Evolutionary conservation across 2,113 vertebrate genomes (phyloP).

Genomic region (Sarotherodon lohbergeri): DNA sequence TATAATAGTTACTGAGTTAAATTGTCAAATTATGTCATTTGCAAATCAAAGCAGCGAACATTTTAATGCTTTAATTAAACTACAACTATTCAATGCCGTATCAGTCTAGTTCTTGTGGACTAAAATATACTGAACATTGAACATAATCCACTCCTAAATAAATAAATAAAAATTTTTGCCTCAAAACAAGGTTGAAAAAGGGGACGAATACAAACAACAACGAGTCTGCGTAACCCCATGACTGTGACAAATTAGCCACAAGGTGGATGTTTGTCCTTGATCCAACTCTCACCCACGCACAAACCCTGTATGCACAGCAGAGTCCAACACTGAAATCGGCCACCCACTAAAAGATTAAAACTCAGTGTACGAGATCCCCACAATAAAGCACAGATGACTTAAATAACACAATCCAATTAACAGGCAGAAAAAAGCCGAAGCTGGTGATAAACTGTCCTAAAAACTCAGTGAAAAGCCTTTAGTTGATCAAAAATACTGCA

Average conservation of each 20-base stretch:
- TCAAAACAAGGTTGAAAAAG: slow-evolving; percentile 49
- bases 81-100: neutral
- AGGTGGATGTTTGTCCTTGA: slow-evolving; percentile 46
- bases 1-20: neutral
- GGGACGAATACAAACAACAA: slow-evolving; percentile 33
- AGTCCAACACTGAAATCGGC: neutral
- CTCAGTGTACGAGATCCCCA: neutral
- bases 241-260: slow-evolving; percentile 17
- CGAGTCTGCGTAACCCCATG: slow-evolving; percentile 6
- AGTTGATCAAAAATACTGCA: neutral
- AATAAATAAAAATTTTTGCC: neutral
- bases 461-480: neutral
- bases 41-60: neutral
- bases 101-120: neutral
- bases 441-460: neutral
- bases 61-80: neutral
- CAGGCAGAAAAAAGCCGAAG: neutral
- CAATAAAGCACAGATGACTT: neutral
- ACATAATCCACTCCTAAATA: neutral
- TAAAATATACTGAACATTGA: slow-evolving; percentile 1
- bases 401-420: neutral
- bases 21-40: neutral
- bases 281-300: neutral
- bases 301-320: neutral
- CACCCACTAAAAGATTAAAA: neutral